Conservation (phyloP, 2,113 vertebrate genomes). For the Pseudorasbora parva region DNA sequence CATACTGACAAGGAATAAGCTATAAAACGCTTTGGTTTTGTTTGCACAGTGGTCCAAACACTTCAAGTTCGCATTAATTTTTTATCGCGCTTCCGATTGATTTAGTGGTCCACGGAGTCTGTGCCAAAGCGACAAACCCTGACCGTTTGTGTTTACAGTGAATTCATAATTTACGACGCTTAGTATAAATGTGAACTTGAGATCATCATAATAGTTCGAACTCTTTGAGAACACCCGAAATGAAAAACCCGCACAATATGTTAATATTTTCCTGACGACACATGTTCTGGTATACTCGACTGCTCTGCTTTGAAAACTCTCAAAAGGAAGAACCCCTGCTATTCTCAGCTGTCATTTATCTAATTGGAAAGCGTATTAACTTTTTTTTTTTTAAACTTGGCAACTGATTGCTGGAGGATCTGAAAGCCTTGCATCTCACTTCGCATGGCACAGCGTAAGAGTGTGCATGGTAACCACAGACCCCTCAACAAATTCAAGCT, state of each 20-base stretch:
- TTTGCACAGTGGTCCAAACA: slow-evolving; percentile 30
- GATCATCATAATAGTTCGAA: not conserved
- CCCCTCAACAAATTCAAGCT: slow-evolving; percentile 54
- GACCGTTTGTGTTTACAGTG: slow-evolving; percentile 24
- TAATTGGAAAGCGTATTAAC: slow-evolving; percentile 2
- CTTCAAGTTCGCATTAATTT: slow-evolving; percentile 25
- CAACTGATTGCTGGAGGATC: not conserved
- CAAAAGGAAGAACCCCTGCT: slow-evolving; percentile 7
- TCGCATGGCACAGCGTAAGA: not conserved
- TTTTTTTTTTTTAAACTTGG: not conserved
- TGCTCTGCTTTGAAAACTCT: not conserved
- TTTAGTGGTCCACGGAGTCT: slow-evolving; percentile 19
- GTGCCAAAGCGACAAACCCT: slow-evolving; percentile 22
- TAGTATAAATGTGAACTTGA: slow-evolving; percentile 31
- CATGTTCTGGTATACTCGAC: not conserved
- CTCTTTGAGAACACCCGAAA: not conserved
- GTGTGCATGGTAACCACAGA: slow-evolving; percentile 40
- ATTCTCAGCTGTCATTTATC: slow-evolving; percentile 14
- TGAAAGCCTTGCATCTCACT: slow-evolving; percentile 4
- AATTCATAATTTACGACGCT: slow-evolving; percentile 23
- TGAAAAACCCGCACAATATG: not conserved
- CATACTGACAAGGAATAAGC: not conserved
- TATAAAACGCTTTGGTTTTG: slow-evolving; percentile 7
- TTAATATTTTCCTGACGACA: not conserved
- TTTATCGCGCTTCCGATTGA: slow-evolving; percentile 34